These are phyloP conservation scores for Jacana jacana DNA, from an alignment of 2,113 vertebrate species.

Conservation along the genomic window DNA sequence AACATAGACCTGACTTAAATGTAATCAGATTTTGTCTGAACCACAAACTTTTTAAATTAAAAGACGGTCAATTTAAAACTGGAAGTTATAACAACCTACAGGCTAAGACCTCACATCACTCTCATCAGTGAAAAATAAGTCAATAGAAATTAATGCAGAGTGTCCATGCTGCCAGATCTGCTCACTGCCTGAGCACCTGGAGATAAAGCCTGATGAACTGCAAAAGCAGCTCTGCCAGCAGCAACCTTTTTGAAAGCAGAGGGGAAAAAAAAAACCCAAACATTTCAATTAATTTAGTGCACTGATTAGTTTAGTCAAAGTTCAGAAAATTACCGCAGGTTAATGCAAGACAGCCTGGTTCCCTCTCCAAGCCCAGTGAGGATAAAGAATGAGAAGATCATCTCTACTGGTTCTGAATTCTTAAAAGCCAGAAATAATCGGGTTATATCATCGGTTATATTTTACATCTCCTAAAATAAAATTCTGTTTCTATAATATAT, in stretches of 20 bases:
- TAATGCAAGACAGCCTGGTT: neutral
- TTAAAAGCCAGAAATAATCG: neutral
- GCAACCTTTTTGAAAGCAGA: neutral
- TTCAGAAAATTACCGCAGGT: neutral
- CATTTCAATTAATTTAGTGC: neutral
- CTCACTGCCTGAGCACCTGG: neutral
- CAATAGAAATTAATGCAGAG: neutral
- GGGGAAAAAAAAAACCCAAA: neutral
- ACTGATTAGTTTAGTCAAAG: neutral
- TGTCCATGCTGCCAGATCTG: neutral
- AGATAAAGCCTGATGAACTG: neutral
- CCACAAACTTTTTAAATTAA: neutral
- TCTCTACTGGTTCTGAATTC: neutral
- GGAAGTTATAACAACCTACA: neutral
- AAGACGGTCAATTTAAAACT: neutral
- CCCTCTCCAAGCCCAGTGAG: neutral
- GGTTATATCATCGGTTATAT: neutral
- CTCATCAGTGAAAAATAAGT: neutral
- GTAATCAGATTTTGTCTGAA: conserved; percentile 7
- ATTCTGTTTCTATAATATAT: neutral
- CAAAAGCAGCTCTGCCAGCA: neutral
- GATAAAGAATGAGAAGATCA: neutral
- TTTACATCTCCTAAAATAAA: neutral
- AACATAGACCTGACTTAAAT: neutral
- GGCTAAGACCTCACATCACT: neutral